These are phyloP conservation scores for Chiloscyllium punctatum DNA, from an alignment of 2,797 vertebrate genomes.

Conservation along the genomic window DNA sequence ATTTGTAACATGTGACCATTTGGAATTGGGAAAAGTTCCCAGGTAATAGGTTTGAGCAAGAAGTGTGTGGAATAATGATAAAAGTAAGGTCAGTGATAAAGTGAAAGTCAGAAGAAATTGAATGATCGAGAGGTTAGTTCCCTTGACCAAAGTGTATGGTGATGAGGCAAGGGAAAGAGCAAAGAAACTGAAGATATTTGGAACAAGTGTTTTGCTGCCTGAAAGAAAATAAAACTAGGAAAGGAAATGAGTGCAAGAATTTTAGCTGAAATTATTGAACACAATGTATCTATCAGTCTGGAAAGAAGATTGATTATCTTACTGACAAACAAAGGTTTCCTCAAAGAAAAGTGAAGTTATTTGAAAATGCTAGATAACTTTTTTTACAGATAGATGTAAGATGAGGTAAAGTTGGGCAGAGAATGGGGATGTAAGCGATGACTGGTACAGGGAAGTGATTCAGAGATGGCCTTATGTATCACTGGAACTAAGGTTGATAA, in stretches of 20 bases:
- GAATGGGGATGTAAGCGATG: neutral
- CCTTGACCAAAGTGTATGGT: neutral
- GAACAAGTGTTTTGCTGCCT: neutral
- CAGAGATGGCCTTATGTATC: neutral
- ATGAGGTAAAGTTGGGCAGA: neutral
- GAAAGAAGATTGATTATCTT: neutral
- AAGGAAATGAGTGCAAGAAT: neutral
- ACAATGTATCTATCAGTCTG: too few species aligned
- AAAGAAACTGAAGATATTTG: neutral
- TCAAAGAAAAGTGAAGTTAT: neutral
- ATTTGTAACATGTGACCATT: too few species aligned
- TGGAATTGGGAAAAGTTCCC: neutral
- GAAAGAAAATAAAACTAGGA: neutral
- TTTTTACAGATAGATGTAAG: neutral
- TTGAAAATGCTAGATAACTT: neutral
- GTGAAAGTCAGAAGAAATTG: neutral
- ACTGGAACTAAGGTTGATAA: too few species aligned
- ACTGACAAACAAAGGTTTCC: neutral
- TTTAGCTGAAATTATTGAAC: neutral
- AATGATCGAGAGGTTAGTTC: neutral
- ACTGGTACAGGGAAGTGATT: neutral
- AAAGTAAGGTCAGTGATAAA: neutral
- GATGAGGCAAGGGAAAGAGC: neutral
- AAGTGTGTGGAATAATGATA: too few species aligned
- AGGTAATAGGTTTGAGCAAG: neutral